These are phyloP conservation scores for Achroia grisella DNA, from an alignment of 1,140 invertebrate genomes.

Conservation along the genomic window DNA sequence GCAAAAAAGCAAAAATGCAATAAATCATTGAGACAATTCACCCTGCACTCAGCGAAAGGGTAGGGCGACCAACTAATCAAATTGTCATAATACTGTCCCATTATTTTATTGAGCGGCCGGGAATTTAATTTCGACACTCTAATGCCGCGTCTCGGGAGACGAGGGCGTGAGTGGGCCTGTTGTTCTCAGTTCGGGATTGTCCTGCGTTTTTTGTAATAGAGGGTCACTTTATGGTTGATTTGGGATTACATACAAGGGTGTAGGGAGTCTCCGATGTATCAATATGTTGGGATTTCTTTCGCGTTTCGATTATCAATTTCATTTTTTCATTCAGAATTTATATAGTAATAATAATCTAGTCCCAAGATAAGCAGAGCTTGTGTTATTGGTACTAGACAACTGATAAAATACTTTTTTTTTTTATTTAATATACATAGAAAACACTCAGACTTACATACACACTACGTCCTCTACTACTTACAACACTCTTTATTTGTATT, in stretches of 20 bases:
- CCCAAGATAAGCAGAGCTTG: too few relatives aligned
- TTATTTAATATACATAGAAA: too few relatives aligned
- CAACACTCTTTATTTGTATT: too few relatives aligned
- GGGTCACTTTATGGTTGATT: constrained; percentile 22
- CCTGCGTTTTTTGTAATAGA: constrained; percentile 3
- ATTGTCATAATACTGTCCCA: constrained; percentile 28
- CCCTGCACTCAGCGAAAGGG: constrained; percentile 4
- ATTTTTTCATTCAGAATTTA: too few relatives aligned
- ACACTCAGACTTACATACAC: too few relatives aligned
- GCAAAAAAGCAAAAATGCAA: constrained; percentile 8
- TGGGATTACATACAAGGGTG: constrained; percentile 3
- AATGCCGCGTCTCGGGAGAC: constrained; percentile 25
- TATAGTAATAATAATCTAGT: too few relatives aligned
- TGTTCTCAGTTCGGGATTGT: neutral
- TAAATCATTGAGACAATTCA: too few relatives aligned
- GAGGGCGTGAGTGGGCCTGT: constrained; percentile 14
- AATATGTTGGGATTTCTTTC: constrained; percentile 23
- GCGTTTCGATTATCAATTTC: neutral
- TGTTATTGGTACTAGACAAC: too few relatives aligned
- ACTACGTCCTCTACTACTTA: too few relatives aligned
- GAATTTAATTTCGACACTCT: constrained; percentile 30
- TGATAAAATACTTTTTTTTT: too few relatives aligned
- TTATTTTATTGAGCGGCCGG: constrained; percentile 27
- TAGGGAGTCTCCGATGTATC: neutral
- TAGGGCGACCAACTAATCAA: constrained; percentile 21